Base-by-base conservation (phyloP, 2,888 invertebrate genomes). In the Antitype chi region DNA sequence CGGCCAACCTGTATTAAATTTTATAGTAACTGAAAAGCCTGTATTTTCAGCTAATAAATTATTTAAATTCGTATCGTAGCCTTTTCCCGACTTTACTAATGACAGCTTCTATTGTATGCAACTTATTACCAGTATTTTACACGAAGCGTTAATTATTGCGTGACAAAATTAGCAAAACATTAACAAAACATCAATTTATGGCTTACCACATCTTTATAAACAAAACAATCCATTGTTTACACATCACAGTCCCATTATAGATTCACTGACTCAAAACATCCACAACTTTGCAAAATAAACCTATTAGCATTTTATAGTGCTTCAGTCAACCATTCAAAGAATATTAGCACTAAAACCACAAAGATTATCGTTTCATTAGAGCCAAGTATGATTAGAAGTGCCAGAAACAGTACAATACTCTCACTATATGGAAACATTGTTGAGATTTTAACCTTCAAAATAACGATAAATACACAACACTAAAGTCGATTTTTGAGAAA, bases 181-280 rank as follows among this genome's bases (percentile, higher is more conserved):
- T 6, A 0, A 20, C 47, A 25, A 43, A n/a, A 38, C 6, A 38
- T 57, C 1, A 38, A 47, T 32, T 9, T 25, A 59, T 11, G 17
- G 38, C 79, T 79, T 79, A 76, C 76, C 79, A 28, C 49, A 38
- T 38, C 0, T 15, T 49, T 49, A 2, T 7, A 20, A 15, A 38
- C 15, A 11, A 3, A 23, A 23, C 0, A 47, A 25, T 78, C 53
- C 53, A 17, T 15, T 9, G 13, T 55, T 49, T 32, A 23, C 25
- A 55, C 6, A 68, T 6, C 11, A 1, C 11, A 23, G 3, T 13
- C 0, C 0, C 38, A 57, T n/a, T 49, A 32, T 8, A n/a, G 3
- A 11, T 20, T 23, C 15, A 8, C 17, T 6, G 11, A 32, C 25
- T 49, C 2, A 6, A 28, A 11, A 23, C 3, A 0, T 32, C 9